Conservation (phyloP, 2,113 vertebrate genomes). For the Burhinus oedicnemus region DNA sequence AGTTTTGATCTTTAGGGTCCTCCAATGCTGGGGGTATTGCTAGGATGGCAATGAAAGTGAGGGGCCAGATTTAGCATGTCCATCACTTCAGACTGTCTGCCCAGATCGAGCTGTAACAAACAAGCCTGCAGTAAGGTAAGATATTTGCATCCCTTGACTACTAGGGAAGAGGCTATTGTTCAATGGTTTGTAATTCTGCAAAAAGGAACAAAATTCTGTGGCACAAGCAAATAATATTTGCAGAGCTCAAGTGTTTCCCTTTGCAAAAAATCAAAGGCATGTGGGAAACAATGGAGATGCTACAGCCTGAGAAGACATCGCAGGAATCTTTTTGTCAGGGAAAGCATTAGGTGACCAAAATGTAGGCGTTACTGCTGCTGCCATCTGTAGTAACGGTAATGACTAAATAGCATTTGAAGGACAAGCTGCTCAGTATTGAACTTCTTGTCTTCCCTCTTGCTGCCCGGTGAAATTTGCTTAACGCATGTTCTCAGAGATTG, state of each 20-base stretch:
- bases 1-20: background rate
- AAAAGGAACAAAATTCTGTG: background rate
- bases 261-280: background rate
- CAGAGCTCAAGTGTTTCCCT: background rate
- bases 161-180: background rate
- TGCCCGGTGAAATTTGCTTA: background rate
- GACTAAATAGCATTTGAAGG: slow-evolving; percentile 29
- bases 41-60: background rate
- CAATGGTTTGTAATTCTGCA: background rate
- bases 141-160: background rate
- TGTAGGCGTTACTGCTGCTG: background rate
- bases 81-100: background rate
- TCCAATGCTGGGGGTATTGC: background rate
- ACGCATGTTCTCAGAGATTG: background rate
- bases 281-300: background rate
- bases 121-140: background rate
- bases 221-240: background rate
- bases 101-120: background rate
- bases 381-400: background rate
- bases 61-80: accelerated
- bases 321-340: background rate
- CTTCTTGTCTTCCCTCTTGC: background rate
- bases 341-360: background rate
- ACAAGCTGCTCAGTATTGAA: background rate
- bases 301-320: background rate